Evolutionary conservation across 1,140 invertebrate species (phyloP), one percentile per base, ranked within the genome.

Genomic region (Agrilus planipennis): DNA sequence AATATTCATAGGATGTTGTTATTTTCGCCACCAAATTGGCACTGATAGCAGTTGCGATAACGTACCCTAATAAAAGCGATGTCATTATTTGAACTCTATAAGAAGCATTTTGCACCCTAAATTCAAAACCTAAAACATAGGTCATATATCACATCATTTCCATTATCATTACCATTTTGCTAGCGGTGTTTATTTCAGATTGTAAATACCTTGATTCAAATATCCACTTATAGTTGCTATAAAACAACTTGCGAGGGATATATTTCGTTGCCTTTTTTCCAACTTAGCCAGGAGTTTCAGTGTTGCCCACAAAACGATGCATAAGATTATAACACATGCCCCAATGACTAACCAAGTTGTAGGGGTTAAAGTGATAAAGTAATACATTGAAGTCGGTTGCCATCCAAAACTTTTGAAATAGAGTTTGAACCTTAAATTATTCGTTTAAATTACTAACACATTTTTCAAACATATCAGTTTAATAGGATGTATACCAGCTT

Each of bases 1-100:
- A 36, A 21, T 36, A 15, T 19, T 45, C 17, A 29, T 52, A 47
- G 18, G 46, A 42, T 31, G 47, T 51, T 3, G 57, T 51, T 10
- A 60, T 39, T 35, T 49, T 37, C 17, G 57, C 46, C 12, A 58
- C 53, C 16, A 60, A 34, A 11, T 52, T 49, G n/a, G 57, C 57
- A 36, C 50, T 52, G 43, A 60, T 47, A 4, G 53, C 48, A 2
- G 49, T 51, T 19, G 51, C 54, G 20, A 57, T 34, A 6, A 54
- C 16, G 32, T 46, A 44, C 11, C 56, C 58, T 19, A 55, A 47
- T 2, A 58, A 30, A 22, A 57, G 34, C 10, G 51, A n/a, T n/a
- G n/a, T n/a, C n/a, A n/a, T n/a, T n/a, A 58, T 41, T 36, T 51
- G 49, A 7, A 53, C 40, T 37, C 58, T 40, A 17, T 45, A 47